These are phyloP conservation scores for Equus quagga DNA, from an alignment of 2,113 vertebrate species.

Conservation along the genomic window DNA sequence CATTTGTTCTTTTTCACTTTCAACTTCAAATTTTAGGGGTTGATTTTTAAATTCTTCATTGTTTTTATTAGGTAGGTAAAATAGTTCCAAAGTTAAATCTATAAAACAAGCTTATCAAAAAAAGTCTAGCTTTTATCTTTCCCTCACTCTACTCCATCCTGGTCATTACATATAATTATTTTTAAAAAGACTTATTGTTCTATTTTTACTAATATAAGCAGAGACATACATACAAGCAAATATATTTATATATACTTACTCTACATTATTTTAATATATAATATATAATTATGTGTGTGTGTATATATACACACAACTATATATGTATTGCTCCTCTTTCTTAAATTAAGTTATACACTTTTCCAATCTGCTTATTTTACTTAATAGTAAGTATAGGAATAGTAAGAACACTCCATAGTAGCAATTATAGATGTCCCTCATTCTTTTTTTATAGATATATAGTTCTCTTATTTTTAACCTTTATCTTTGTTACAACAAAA, in stretches of 20 bases:
- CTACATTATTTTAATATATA: background rate
- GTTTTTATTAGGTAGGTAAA: background rate
- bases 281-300: background rate
- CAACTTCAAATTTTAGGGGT: background rate
- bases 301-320: background rate
- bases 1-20: slow-evolving; percentile 9
- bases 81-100: slow-evolving; percentile 21
- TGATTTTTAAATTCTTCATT: background rate
- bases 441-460: background rate
- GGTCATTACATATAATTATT: background rate
- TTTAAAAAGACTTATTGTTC: background rate
- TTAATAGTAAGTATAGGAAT: background rate
- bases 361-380: background rate
- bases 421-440: background rate
- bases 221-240: background rate
- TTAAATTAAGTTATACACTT: slow-evolving; percentile 16
- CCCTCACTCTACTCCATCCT: background rate
- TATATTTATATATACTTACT: background rate
- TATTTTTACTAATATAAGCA: slow-evolving; percentile 28
- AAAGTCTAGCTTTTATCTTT: background rate
- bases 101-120: background rate
- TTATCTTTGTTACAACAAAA: background rate
- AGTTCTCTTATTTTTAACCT: background rate
- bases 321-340: background rate
- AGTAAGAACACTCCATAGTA: background rate